Conservation (phyloP, 1,140 invertebrate genomes). For the Ceratina japonica region DNA sequence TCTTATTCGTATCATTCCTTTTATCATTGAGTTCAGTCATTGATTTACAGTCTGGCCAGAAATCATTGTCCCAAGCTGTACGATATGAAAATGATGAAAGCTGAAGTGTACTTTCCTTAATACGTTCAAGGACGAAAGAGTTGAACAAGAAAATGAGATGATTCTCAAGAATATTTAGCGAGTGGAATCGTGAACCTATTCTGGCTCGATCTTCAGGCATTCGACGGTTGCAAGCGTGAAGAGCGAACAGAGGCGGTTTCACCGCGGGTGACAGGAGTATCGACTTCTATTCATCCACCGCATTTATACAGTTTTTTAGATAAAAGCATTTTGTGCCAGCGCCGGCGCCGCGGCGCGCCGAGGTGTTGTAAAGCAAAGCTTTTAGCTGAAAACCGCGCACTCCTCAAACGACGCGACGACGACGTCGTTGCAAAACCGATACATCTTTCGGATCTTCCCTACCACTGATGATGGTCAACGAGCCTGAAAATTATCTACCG, state of each 20-base stretch:
- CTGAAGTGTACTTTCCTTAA: too few relatives aligned
- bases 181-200: too few relatives aligned
- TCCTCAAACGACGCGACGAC: constrained; percentile 20
- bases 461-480: constrained; percentile 9
- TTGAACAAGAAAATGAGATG: too few relatives aligned
- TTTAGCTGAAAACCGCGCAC: constrained; percentile 26
- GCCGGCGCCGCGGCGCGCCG: constrained; percentile 3
- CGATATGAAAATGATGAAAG: too few relatives aligned
- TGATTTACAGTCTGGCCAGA: too few relatives aligned
- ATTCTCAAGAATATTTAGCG: too few relatives aligned
- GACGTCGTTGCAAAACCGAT: constrained; percentile 4
- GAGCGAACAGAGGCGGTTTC: constrained; percentile 12
- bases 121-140: too few relatives aligned
- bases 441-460: constrained; percentile 15
- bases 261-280: constrained; percentile 26
- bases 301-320: constrained; percentile 34
- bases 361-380: constrained; percentile 18
- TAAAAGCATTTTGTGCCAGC: constrained; percentile 27
- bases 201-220: constrained; percentile 1
- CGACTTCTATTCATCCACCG: constrained; percentile 21
- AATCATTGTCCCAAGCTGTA: too few relatives aligned
- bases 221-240: not conserved
- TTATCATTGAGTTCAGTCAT: too few relatives aligned
- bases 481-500: not conserved
- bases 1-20: too few relatives aligned